phyloP scores from a whole-genome alignment of 2,797 vertebrate genomes.

The Microhierax caerulescens region DNA sequence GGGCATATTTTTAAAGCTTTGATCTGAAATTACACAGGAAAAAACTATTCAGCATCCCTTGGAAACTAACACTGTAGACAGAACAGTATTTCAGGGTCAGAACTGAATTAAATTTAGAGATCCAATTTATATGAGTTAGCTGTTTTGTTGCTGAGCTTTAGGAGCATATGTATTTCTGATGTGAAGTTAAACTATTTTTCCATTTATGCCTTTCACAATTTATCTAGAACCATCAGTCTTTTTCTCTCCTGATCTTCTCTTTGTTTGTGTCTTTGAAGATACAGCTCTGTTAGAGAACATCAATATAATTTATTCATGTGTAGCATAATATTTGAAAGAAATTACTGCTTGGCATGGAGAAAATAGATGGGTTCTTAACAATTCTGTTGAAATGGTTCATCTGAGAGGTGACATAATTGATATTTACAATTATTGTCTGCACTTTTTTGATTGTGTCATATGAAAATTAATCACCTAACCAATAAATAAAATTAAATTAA shows the following conservation, averaged over 20 bases:
- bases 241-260: background rate
- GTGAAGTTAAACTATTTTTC: background rate
- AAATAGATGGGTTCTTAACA: background rate
- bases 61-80: background rate
- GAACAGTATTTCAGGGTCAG: background rate
- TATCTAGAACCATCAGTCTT: background rate
- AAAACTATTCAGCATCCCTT: background rate
- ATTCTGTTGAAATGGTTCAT: background rate
- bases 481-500: background rate
- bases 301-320: constrained; percentile 15
- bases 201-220: background rate
- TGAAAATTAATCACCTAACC: background rate
- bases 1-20: background rate
- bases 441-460: constrained; percentile 12
- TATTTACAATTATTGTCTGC: constrained; percentile 15
- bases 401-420: background rate
- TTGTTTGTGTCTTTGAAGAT: background rate
- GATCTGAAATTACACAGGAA: background rate
- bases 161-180: background rate
- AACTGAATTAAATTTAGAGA: background rate
- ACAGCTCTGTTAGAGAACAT: background rate
- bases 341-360: background rate
- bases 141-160: background rate
- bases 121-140: background rate
- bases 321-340: background rate